phyloP scores from a whole-genome alignment of 2,888 invertebrate species.

The Serripes groenlandicus region DNA sequence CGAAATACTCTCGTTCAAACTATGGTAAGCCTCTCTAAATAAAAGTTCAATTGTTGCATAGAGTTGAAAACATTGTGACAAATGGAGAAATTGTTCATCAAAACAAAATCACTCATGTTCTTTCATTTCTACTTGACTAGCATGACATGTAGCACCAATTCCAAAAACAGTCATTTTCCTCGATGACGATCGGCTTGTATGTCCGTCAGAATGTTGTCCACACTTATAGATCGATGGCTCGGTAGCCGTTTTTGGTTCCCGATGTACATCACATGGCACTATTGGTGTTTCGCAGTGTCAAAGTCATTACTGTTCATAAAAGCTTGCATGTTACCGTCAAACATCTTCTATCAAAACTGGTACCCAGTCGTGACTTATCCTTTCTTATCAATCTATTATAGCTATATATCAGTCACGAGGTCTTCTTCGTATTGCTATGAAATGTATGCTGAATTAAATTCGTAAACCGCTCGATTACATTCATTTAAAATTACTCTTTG shows the following conservation, averaged over 20 bases:
- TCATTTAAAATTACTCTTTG: conserved; percentile 46
- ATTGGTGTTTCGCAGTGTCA: neutral
- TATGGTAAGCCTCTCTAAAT: too few relatives aligned
- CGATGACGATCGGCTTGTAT: neutral
- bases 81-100: too few relatives aligned
- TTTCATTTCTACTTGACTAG: too few relatives aligned
- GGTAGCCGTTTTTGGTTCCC: conserved; percentile 24
- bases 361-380: neutral
- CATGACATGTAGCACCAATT: neutral
- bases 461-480: conserved; percentile 46
- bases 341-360: too few relatives aligned
- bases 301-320: neutral
- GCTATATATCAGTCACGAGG: conserved; percentile 33
- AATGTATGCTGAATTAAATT: conserved; percentile 45
- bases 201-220: conserved; percentile 44
- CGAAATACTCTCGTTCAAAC: too few relatives aligned
- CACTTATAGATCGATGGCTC: conserved; percentile 54
- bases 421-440: conserved; percentile 25
- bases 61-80: too few relatives aligned
- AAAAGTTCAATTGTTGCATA: too few relatives aligned
- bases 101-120: too few relatives aligned
- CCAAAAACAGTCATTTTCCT: conserved; percentile 1
- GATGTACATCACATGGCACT: neutral
- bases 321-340: conserved; percentile 16
- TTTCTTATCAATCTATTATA: conserved; percentile 50